phyloP scores from a whole-genome alignment of 1,140 invertebrate species.

The Ceratosolen solmsi region DNA sequence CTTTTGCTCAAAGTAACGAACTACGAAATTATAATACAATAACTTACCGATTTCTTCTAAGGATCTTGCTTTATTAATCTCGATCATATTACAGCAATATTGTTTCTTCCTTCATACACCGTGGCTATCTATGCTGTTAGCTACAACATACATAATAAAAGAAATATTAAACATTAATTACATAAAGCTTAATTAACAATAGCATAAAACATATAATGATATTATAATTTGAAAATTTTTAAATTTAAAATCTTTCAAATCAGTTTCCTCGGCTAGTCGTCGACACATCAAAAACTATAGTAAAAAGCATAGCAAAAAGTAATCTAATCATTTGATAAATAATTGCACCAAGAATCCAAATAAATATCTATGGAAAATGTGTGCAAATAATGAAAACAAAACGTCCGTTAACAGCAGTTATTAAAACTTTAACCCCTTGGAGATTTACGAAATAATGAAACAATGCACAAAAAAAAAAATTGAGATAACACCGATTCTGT shows the following conservation, averaged over 20 bases:
- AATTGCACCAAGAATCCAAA: slow-evolving; percentile 59
- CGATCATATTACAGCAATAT: slow-evolving; percentile 7
- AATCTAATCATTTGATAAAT: slow-evolving; percentile 64
- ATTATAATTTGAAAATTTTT: no score
- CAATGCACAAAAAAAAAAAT: no score
- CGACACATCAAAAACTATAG: no score
- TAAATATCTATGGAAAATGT: slow-evolving; percentile 55
- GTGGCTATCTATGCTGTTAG: no score
- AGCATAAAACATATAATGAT: no score
- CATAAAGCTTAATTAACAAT: no score
- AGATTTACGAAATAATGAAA: slow-evolving; percentile 55
- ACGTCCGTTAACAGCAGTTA: slow-evolving; percentile 60
- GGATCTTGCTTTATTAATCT: neutral
- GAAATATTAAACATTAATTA: neutral
- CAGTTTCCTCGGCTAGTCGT: no score
- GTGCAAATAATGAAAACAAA: slow-evolving; percentile 6
- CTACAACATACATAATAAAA: neutral
- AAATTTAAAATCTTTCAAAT: no score
- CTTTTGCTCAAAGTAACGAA: no score
- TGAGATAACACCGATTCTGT: neutral
- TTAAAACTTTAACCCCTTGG: slow-evolving; percentile 58
- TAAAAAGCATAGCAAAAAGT: slow-evolving; percentile 60
- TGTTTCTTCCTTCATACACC: neutral
- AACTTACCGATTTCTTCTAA: slow-evolving; percentile 43
- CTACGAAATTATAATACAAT: no score